phyloP scores from a whole-genome alignment of 2,113 vertebrate genomes.

The Tragelaphus strepsiceros region DNA sequence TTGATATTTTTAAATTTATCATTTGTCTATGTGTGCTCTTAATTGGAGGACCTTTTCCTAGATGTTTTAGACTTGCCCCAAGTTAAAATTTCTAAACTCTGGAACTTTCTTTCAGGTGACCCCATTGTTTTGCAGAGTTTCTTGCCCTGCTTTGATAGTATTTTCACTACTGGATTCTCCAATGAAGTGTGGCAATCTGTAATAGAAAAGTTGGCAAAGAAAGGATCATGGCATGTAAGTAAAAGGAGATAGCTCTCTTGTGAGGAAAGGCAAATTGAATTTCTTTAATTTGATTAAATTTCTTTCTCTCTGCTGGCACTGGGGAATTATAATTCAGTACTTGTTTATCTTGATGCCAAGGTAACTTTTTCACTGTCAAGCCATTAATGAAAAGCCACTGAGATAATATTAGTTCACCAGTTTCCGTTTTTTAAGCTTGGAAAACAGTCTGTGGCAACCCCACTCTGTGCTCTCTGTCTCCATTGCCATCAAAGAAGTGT shows the following conservation, averaged over 20 bases:
- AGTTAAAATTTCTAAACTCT: not conserved
- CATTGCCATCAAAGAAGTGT: not conserved
- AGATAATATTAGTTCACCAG: not conserved
- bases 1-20: not conserved
- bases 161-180: slow-evolving; percentile 70
- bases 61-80: not conserved
- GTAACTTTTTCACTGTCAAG: not conserved
- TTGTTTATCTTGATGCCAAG: not conserved
- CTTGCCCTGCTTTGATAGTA: slow-evolving; percentile 41
- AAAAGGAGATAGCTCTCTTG: not conserved
- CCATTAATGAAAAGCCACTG: not conserved
- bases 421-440: not conserved
- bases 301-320: not conserved
- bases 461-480: not conserved
- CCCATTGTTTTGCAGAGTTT: slow-evolving; percentile 60
- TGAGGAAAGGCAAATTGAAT: not conserved
- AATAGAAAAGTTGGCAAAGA: slow-evolving; percentile 81
- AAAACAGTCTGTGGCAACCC: not conserved
- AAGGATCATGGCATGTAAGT: slow-evolving; percentile 81
- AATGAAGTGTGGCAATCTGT: slow-evolving; percentile 77
- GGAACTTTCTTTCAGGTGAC: slow-evolving; percentile 67
- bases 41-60: not conserved
- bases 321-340: not conserved
- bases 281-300: not conserved
- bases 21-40: not conserved